Percentiles rank a stretch among this genome's conserved stretches.
These are phyloP conservation scores for Harpagoxenus sublaevis DNA, from an alignment of 2,888 invertebrate genomes.

Conservation along the genomic window DNA sequence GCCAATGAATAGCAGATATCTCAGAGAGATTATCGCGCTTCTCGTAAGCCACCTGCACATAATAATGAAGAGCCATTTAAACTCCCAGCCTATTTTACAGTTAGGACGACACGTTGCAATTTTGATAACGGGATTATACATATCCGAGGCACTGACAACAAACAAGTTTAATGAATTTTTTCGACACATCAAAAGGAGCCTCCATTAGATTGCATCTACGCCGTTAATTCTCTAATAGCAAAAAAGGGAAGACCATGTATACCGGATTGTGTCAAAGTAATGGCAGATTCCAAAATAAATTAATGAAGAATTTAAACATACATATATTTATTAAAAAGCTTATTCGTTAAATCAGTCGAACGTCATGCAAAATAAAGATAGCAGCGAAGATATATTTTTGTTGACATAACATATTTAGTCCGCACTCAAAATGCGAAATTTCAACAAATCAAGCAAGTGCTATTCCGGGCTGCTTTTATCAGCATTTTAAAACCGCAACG, in stretches of 20 bases:
- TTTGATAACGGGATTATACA: not conserved
- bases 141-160: not conserved
- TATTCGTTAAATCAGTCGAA: not conserved
- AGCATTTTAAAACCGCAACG: not conserved
- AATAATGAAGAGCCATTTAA: slow-evolving; percentile 5
- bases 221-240: not conserved
- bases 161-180: slow-evolving; percentile 4
- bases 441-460: not conserved
- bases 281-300: not conserved
- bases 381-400: not conserved
- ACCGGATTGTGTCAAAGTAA: not conserved
- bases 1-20: slow-evolving; percentile 4
- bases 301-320: not conserved
- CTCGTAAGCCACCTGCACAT: not conserved
- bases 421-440: not conserved
- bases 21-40: slow-evolving; percentile 20
- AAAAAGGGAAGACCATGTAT: not conserved
- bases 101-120: not conserved
- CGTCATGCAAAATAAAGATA: not conserved
- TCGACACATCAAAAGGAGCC: not conserved
- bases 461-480: not conserved
- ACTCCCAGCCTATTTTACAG: not conserved
- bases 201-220: not conserved
- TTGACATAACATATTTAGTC: not conserved
- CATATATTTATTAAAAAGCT: not conserved